A percentile compares a stretch with the other conserved stretches of the same genome.
phyloP scores from a whole-genome alignment of 2,113 vertebrate genomes.

The Myrmecophaga tridactyla region DNA sequence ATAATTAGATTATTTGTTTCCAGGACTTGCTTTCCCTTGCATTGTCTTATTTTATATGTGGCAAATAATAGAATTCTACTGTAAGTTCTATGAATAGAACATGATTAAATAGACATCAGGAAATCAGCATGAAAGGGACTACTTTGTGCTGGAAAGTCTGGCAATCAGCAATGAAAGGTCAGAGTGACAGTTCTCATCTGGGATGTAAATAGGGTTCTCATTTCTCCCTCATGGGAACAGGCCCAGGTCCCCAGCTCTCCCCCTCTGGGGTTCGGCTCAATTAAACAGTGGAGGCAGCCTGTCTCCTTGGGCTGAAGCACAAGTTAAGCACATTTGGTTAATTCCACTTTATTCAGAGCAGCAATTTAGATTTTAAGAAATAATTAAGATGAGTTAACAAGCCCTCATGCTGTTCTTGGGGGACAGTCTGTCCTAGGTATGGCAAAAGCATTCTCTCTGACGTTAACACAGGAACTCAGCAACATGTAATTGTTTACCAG shows the following conservation, averaged over 20 bases:
- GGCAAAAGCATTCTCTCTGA: not conserved
- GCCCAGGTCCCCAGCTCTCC: not conserved
- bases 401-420: not conserved
- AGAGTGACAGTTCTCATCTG: not conserved
- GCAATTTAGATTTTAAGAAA: constrained; percentile 47
- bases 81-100: constrained; percentile 71
- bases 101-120: constrained; percentile 59
- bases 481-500: not conserved
- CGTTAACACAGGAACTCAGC: not conserved
- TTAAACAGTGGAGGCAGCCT: constrained; percentile 27
- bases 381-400: constrained; percentile 30
- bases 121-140: constrained; percentile 51
- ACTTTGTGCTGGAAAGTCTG: not conserved
- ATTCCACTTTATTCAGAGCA: constrained; percentile 35
- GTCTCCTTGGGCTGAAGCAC: constrained; percentile 12
- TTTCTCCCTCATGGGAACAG: not conserved
- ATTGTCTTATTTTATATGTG: constrained; percentile 52
- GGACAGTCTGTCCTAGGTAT: not conserved
- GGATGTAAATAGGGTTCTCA: not conserved
- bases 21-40: constrained; percentile 40
- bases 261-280: constrained; percentile 25
- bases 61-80: constrained; percentile 45
- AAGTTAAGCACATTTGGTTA: not conserved
- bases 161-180: constrained; percentile 28
- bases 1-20: constrained; percentile 47